Conservation (phyloP, 2,888 invertebrate species). For the Oxyteleia sp. region DNA sequence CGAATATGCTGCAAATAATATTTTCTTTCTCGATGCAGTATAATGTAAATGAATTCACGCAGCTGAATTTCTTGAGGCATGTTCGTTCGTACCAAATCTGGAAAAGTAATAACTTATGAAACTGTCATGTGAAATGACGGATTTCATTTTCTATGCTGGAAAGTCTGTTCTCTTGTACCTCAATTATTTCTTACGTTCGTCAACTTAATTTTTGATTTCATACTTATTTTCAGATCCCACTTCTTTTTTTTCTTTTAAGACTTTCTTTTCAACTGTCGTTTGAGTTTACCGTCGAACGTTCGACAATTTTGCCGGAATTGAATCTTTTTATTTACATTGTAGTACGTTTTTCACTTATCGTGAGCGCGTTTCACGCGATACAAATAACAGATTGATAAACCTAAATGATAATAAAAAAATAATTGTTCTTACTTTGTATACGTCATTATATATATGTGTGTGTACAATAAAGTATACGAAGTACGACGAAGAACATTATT, state of each 20-base stretch:
- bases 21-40: background rate
- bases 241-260: slow-evolving; percentile 24
- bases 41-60: background rate
- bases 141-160: slow-evolving; percentile 53
- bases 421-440: slow-evolving; percentile 29
- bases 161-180: slow-evolving; percentile 51
- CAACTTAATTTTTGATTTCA: slow-evolving; percentile 43
- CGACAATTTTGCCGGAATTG: slow-evolving; percentile 36
- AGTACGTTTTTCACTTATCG: slow-evolving; percentile 24
- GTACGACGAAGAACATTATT: slow-evolving; percentile 19
- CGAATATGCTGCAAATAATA: slow-evolving; percentile 18
- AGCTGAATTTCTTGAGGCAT: background rate
- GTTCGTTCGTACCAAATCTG: slow-evolving; percentile 17
- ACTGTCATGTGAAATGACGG: slow-evolving; percentile 76
- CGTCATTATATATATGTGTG: slow-evolving; percentile 18
- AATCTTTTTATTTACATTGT: background rate
- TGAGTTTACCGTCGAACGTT: slow-evolving; percentile 34
- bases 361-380: slow-evolving; percentile 23
- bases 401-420: slow-evolving; percentile 13
- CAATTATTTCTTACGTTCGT: slow-evolving; percentile 58
- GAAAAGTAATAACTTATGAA: slow-evolving; percentile 72
- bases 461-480: slow-evolving; percentile 13
- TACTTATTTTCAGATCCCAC: slow-evolving; percentile 24
- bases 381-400: background rate
- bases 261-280: slow-evolving; percentile 31